Percentiles rank a stretch among this genome's conserved stretches.
Conservation (phyloP, 2,888 invertebrate genomes). For the Harpagoxenus sublaevis region DNA sequence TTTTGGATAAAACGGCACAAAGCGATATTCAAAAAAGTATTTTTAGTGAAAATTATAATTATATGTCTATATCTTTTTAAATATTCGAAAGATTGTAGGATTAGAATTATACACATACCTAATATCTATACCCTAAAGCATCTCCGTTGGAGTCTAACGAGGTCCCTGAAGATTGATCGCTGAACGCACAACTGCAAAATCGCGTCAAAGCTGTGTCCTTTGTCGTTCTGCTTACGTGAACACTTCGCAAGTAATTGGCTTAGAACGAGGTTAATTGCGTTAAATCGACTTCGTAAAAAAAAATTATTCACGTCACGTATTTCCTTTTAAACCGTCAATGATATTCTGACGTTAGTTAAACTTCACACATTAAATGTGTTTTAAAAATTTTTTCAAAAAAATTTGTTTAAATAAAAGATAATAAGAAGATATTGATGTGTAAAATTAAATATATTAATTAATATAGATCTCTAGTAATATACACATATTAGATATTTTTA, state of each 20-base stretch:
- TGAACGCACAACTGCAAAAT: slow-evolving; percentile 22
- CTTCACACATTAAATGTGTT: neutral
- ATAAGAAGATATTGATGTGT: neutral
- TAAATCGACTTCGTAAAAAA: slow-evolving; percentile 11
- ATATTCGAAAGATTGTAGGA: neutral
- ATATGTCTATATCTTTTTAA: neutral
- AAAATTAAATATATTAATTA: neutral
- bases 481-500: neutral
- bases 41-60: neutral
- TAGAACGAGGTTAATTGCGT: slow-evolving; percentile 29
- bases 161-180: neutral
- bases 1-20: neutral
- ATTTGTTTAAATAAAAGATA: neutral
- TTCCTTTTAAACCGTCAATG: neutral
- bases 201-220: neutral
- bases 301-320: slow-evolving; percentile 13
- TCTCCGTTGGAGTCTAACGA: neutral
- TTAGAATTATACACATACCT: neutral
- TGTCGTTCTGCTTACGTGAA: slow-evolving; percentile 12
- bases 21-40: neutral
- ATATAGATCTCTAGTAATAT: neutral
- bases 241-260: slow-evolving; percentile 23
- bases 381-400: neutral
- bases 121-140: neutral
- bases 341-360: neutral